phyloP scores from a whole-genome alignment of 2,888 invertebrate species.

The Gerris lacustris region DNA sequence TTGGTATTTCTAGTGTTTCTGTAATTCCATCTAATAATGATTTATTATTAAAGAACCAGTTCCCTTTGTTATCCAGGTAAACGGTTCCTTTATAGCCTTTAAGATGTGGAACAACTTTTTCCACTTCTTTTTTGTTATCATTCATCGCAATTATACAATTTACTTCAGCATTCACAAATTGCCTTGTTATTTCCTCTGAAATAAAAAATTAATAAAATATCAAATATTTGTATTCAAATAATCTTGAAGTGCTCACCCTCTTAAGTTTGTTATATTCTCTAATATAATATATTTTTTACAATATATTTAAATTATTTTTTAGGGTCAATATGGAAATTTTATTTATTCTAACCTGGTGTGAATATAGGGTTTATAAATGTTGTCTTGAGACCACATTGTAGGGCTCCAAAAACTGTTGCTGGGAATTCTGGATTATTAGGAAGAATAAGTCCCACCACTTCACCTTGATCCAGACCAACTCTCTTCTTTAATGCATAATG shows the following conservation, averaged over 20 bases:
- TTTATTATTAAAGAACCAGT: conserved; percentile 28
- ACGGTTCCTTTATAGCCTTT: conserved; percentile 50
- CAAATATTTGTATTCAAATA: no score
- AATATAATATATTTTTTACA: no score
- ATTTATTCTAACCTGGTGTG: conserved; percentile 44
- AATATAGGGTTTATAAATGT: conserved; percentile 59
- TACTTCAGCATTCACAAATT: conserved; percentile 50
- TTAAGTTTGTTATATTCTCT: no score
- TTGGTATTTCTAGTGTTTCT: not conserved
- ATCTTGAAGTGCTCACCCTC: no score
- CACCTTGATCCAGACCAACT: conserved; percentile 47
- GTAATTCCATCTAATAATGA: not conserved
- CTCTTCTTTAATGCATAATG: not conserved
- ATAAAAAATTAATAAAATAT: conserved; percentile 25
- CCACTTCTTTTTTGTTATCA: conserved; percentile 47
- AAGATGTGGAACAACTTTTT: conserved; percentile 43
- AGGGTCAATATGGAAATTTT: no score
- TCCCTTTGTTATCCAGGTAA: conserved; percentile 47
- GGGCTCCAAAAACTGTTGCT: conserved; percentile 52
- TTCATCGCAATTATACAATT: conserved; percentile 53
- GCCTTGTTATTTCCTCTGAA: conserved; percentile 50
- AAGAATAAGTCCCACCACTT: conserved; percentile 51
- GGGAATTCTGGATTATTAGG: conserved; percentile 60
- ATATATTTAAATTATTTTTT: no score
- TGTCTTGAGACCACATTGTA: conserved; percentile 51